phyloP scores from a whole-genome alignment of 2,888 invertebrate genomes.

The Chloromyia formosa region DNA sequence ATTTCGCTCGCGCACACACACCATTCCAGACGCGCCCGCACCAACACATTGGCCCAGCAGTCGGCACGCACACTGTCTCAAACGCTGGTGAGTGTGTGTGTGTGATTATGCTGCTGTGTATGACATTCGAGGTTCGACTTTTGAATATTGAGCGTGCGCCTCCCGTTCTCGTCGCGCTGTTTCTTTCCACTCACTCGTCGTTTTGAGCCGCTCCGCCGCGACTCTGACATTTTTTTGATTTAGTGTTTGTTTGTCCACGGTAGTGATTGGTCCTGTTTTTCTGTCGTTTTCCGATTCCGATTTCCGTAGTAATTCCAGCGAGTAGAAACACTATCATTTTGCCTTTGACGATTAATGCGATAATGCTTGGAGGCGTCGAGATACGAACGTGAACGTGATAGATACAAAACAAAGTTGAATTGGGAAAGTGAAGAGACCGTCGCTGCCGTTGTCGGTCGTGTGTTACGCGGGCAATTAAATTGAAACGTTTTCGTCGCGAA shows the following conservation, averaged over 20 bases:
- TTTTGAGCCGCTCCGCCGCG: background rate
- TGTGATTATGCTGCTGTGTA: slow-evolving; percentile 8
- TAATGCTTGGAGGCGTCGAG: background rate
- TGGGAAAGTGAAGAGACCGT: background rate
- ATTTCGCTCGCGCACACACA: too few species aligned
- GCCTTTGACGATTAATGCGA: background rate
- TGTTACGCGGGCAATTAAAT: too few species aligned
- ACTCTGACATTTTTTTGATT: slow-evolving; percentile 43
- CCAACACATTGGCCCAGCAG: too few species aligned
- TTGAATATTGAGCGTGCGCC: slow-evolving; percentile 31
- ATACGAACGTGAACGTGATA: background rate
- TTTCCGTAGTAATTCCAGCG: slow-evolving; percentile 35
- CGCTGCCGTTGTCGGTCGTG: background rate
- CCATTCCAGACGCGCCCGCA: too few species aligned
- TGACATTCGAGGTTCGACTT: slow-evolving; percentile 9
- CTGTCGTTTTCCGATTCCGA: slow-evolving; percentile 40
- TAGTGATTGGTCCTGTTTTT: slow-evolving; percentile 44
- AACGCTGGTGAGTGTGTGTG: too few species aligned
- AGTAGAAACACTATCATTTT: slow-evolving; percentile 11
- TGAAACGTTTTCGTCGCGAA: background rate
- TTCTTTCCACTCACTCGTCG: too few species aligned
- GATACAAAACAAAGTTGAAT: background rate
- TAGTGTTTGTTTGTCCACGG: slow-evolving; percentile 47
- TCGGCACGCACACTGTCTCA: too few species aligned
- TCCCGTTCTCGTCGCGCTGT: slow-evolving; percentile 2